Percentiles rank a stretch among this genome's conserved stretches.
phyloP scores from a whole-genome alignment of 2,888 invertebrate genomes.

The Mythimna loreyi region DNA sequence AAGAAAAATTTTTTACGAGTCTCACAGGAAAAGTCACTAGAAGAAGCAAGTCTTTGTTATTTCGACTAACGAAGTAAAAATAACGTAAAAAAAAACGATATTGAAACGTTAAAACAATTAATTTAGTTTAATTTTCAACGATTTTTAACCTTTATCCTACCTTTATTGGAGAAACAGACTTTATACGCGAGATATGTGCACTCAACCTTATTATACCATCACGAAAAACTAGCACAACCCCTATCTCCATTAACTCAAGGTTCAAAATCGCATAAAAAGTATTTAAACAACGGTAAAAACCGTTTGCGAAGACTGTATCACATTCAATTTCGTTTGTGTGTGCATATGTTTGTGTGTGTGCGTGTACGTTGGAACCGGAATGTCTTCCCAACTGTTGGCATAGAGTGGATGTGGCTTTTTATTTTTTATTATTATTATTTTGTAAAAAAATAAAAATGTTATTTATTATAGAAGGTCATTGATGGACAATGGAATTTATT shows the following conservation, averaged over 20 bases:
- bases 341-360: slow-evolving; percentile 44
- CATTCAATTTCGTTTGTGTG: slow-evolving; percentile 47
- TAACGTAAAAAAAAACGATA: neutral
- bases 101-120: neutral
- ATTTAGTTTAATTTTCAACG: slow-evolving; percentile 8
- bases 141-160: slow-evolving; percentile 34
- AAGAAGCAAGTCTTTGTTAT: neutral
- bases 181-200: slow-evolving; percentile 37
- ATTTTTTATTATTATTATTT: neutral
- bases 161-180: slow-evolving; percentile 27
- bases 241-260: rapidly evolving
- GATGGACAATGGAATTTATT: slow-evolving; percentile 1
- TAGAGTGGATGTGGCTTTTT: slow-evolving; percentile 43
- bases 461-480: slow-evolving; percentile 16
- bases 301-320: slow-evolving; percentile 41
- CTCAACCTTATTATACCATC: slow-evolving; percentile 4
- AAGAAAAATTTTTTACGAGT: too few relatives aligned
- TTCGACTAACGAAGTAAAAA: neutral
- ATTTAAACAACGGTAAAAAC: slow-evolving; percentile 6
- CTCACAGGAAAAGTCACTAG: too few relatives aligned
- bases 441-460: neutral
- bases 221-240: neutral
- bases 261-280: slow-evolving; percentile 13
- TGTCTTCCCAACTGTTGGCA: slow-evolving; percentile 68
- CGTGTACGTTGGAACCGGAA: slow-evolving; percentile 66